These are phyloP conservation scores for Fregetta grallaria DNA, from an alignment of 2,113 vertebrate genomes.

Conservation along the genomic window DNA sequence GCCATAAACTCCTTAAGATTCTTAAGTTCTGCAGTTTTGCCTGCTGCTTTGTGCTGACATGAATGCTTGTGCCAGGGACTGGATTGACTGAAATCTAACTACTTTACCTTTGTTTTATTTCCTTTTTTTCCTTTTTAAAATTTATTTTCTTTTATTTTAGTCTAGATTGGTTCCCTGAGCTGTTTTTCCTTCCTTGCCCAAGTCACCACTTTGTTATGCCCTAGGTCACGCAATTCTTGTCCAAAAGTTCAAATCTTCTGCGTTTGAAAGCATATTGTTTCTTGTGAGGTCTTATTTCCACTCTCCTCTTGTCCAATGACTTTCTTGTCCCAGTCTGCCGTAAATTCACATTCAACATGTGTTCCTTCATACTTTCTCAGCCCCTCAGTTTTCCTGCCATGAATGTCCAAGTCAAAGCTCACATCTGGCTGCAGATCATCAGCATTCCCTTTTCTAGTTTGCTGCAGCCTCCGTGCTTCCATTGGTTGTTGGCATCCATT, in stretches of 20 bases:
- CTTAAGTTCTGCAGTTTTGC: background rate
- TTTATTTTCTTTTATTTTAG: background rate
- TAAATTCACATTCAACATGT: background rate
- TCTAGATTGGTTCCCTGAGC: background rate
- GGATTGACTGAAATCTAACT: background rate
- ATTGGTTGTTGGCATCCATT: background rate
- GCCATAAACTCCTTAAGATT: background rate
- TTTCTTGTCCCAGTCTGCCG: background rate
- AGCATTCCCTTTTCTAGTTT: constrained; percentile 10
- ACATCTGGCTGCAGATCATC: background rate
- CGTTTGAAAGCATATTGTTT: background rate
- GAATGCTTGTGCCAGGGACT: background rate
- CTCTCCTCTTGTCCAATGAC: background rate
- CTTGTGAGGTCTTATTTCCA: background rate
- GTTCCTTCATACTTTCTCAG: background rate
- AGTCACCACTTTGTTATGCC: background rate
- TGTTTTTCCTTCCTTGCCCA: background rate
- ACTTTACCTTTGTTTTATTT: background rate
- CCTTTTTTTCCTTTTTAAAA: background rate
- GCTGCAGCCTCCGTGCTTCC: background rate
- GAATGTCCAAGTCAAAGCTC: background rate
- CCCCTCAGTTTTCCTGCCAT: background rate
- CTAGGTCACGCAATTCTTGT: background rate
- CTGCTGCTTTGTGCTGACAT: background rate
- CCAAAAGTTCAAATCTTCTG: background rate